Evolutionary conservation across 1,140 invertebrate species (phyloP).

Genomic region (Drosophila paulistorum): DNA sequence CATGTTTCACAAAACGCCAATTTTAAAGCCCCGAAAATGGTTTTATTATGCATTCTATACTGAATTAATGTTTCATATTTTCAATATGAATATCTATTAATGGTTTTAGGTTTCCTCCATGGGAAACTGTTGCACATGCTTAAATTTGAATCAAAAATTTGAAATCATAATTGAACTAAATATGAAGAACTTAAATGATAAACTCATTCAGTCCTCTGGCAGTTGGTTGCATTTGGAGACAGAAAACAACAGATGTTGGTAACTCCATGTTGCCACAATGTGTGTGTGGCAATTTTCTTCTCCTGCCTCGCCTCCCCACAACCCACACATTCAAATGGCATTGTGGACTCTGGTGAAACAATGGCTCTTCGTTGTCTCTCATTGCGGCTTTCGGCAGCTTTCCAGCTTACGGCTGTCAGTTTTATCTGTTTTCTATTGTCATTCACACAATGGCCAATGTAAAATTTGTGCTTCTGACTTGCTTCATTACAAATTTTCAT

Average conservation of each 20-base stretch:
- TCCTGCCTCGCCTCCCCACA: too few species aligned
- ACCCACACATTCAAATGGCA: too few species aligned
- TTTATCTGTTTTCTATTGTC: conserved; percentile 71
- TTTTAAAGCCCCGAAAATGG: conserved; percentile 73
- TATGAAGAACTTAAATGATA: conserved; percentile 56
- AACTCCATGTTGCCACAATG: conserved; percentile 41
- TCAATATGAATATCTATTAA: conserved; percentile 58
- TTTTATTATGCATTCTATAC: conserved; percentile 62
- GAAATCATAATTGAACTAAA: conserved; percentile 67
- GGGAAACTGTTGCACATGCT: conserved; percentile 63
- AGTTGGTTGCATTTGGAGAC: conserved; percentile 44
- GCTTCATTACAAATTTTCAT: conserved; percentile 43
- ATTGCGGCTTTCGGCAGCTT: conserved; percentile 20
- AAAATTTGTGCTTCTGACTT: conserved; percentile 47
- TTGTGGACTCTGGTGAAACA: conserved; percentile 53
- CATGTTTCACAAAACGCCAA: conserved; percentile 77
- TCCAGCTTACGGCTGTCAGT: conserved; percentile 69
- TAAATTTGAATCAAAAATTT: conserved; percentile 44
- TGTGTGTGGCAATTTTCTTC: too few species aligned
- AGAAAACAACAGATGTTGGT: conserved; percentile 57
- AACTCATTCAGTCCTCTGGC: conserved; percentile 1
- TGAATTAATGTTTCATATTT: conserved; percentile 36
- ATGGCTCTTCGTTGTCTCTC: conserved; percentile 37
- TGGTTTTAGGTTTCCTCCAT: conserved; percentile 2
- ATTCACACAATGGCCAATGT: conserved; percentile 62